Percentiles rank a stretch among this genome's conserved stretches.
phyloP scores from a whole-genome alignment of 2,888 invertebrate genomes.

The Laspeyria flexula region DNA sequence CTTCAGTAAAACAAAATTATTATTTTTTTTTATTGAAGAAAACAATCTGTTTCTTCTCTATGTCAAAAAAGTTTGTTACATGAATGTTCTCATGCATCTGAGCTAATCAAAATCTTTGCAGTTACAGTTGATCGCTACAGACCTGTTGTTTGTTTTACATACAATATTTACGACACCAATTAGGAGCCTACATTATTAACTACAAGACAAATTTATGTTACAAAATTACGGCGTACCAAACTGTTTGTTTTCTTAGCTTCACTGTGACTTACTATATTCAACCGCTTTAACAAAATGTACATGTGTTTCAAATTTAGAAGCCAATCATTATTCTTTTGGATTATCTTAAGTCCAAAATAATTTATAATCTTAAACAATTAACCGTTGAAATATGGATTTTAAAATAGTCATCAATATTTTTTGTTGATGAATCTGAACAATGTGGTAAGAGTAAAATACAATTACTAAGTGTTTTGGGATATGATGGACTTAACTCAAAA shows the following conservation, averaged over 20 bases:
- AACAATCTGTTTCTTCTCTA: too few species aligned
- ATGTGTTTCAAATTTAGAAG: conserved; percentile 33
- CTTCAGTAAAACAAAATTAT: too few species aligned
- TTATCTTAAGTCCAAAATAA: conserved; percentile 25
- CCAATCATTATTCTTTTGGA: conserved; percentile 17
- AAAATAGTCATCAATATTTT: conserved; percentile 8
- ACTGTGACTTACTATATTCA: conserved; percentile 62
- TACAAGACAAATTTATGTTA: conserved; percentile 67
- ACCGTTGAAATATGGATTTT: conserved; percentile 7
- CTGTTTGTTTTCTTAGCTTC: conserved; percentile 63
- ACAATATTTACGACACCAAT: conserved; percentile 77
- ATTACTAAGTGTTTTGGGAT: too few species aligned
- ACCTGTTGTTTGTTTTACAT: conserved; percentile 76
- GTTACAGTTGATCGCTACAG: conserved; percentile 39
- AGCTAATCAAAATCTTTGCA: conserved; percentile 44
- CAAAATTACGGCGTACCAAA: conserved; percentile 57
- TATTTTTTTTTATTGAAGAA: too few species aligned
- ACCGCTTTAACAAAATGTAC: conserved; percentile 27
- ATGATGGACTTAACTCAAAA: too few species aligned
- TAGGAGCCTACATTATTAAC: conserved; percentile 77
- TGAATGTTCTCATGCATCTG: conserved; percentile 15
- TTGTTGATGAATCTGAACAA: conserved; percentile 5
- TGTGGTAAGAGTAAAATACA: too few species aligned
- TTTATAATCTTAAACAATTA: conserved; percentile 16
- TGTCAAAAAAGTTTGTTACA: background rate